A percentile compares a stretch with the other conserved stretches of the same genome.
Conservation (phyloP, 2,113 vertebrate genomes). For the Chloebia gouldiae region DNA sequence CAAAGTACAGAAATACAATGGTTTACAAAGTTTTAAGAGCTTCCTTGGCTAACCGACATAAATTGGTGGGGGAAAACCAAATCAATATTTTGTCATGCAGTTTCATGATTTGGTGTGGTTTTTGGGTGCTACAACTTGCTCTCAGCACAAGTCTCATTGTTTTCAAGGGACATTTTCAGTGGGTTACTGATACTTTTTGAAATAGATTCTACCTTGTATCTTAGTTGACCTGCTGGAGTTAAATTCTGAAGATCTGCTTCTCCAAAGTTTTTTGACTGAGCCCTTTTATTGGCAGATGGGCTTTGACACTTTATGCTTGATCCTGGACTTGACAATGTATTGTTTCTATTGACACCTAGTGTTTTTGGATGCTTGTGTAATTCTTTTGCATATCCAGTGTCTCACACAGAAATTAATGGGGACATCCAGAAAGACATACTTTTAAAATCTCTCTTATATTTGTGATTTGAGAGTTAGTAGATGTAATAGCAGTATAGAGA, state of each 20-base stretch:
- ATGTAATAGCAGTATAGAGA: background rate
- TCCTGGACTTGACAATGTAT: background rate
- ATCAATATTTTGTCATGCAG: rapidly evolving
- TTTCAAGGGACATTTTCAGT: background rate
- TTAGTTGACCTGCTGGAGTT: background rate
- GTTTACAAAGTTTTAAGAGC: background rate
- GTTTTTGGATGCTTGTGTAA: background rate
- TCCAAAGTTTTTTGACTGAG: background rate
- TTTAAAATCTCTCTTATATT: background rate
- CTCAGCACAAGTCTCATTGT: background rate
- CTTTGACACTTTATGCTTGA: background rate
- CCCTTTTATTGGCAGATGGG: background rate
- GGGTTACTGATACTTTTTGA: background rate
- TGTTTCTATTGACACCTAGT: background rate
- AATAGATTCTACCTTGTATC: background rate
- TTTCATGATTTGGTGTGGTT: background rate
- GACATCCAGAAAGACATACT: background rate
- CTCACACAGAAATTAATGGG: background rate
- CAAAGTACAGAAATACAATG: background rate
- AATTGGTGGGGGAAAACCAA: background rate
- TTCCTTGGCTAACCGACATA: background rate
- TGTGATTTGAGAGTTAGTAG: background rate
- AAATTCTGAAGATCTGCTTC: background rate
- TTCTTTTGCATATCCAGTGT: background rate
- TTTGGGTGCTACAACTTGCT: background rate